Percentiles rank a stretch among this genome's conserved stretches.
These are phyloP conservation scores for Furnarius figulus DNA, from an alignment of 2,113 vertebrate species.

Conservation along the genomic window DNA sequence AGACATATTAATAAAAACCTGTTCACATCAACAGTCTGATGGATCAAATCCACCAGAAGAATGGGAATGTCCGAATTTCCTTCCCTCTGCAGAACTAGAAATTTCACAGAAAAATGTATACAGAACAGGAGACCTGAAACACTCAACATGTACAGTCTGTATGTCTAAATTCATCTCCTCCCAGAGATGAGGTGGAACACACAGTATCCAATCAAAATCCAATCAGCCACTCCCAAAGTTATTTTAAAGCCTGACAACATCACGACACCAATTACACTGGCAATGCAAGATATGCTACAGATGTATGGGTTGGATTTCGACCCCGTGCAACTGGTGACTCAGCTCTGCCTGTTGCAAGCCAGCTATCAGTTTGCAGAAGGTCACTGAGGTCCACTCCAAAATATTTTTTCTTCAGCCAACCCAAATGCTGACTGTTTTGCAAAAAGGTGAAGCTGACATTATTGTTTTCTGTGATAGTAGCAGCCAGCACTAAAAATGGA, in stretches of 20 bases:
- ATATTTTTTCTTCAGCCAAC: constrained; percentile 37
- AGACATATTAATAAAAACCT: not conserved
- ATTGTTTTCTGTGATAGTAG: constrained; percentile 6
- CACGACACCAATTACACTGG: not conserved
- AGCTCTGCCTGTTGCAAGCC: constrained; percentile 3
- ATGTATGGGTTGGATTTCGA: not conserved
- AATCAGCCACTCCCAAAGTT: not conserved
- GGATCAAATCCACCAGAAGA: not conserved
- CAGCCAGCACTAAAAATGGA: not conserved
- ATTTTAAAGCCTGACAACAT: not conserved
- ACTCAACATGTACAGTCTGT: not conserved
- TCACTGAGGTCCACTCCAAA: constrained; percentile 30
- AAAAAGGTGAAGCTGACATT: constrained; percentile 28
- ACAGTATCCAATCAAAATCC: not conserved
- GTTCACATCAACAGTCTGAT: rapidly evolving
- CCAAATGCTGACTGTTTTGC: constrained; percentile 34
- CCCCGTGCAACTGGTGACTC: not conserved
- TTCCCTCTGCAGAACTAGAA: not conserved
- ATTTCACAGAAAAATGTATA: not conserved
- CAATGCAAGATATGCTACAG: not conserved
- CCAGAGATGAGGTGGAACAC: rapidly evolving
- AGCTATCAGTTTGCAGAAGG: constrained; percentile 42
- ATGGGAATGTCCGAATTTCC: not conserved
- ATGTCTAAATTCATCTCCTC: not conserved
- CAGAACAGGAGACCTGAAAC: not conserved